Evolutionary conservation across 2,113 vertebrate species (phyloP).

Genomic region (Colaptes auratus): DNA sequence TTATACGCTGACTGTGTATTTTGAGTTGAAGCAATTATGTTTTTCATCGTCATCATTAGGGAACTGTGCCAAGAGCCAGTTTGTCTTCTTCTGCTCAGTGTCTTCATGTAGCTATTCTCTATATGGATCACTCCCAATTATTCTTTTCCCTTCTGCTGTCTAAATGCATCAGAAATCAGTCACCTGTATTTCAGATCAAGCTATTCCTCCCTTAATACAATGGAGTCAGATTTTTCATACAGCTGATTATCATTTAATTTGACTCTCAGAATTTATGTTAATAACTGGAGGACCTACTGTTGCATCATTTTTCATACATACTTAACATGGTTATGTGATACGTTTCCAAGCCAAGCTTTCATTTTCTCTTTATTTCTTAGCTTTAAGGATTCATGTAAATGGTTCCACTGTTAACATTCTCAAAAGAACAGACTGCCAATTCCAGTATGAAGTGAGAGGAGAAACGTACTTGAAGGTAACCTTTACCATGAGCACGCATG

Average conservation of each 20-base stretch:
- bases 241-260: background rate
- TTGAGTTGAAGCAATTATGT: constrained; percentile 18
- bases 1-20: background rate
- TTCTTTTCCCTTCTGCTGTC: background rate
- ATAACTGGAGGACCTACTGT: background rate
- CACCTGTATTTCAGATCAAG: background rate
- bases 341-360: background rate
- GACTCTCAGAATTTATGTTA: background rate
- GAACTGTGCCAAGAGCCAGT: background rate
- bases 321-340: background rate
- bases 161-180: background rate
- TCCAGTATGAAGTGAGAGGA: constrained; percentile 90
- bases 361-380: constrained; percentile 50
- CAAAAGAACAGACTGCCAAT: constrained; percentile 89
- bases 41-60: background rate
- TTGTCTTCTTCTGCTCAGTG: background rate
- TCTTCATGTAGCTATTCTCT: background rate
- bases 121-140: background rate
- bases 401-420: constrained; percentile 91
- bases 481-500: background rate
- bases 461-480: constrained; percentile 94
- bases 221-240: background rate
- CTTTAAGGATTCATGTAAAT: constrained; percentile 89
- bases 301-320: background rate
- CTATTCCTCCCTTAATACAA: background rate